phyloP scores from a whole-genome alignment of 2,797 vertebrate genomes.

The Lacerta bilineata region DNA sequence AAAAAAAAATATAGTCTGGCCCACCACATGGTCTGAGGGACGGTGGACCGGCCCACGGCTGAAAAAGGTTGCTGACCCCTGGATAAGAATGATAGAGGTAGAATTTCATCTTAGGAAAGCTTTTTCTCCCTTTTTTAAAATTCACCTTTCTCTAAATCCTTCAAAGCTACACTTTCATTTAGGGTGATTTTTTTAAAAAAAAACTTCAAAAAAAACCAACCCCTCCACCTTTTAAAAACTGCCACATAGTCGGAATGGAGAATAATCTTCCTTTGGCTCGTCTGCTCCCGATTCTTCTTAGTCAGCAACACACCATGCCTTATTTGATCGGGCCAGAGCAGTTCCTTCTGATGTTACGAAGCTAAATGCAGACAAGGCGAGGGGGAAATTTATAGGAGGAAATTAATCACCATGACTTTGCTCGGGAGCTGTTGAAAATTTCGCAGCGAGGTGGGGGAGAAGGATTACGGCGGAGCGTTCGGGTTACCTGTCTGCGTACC shows the following conservation, averaged over 20 bases:
- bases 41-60: too few relatives aligned
- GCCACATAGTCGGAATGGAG: constrained; percentile 55
- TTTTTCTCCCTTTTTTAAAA: constrained; percentile 16
- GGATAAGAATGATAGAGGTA: background rate
- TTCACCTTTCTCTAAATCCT: constrained; percentile 40
- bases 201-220: background rate
- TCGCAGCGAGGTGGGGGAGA: background rate
- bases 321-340: constrained; percentile 43
- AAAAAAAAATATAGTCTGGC: too few relatives aligned
- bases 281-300: constrained; percentile 44
- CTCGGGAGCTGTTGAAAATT: constrained; percentile 12
- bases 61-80: too few relatives aligned
- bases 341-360: constrained; percentile 41
- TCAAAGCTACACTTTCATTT: constrained; percentile 50
- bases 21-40: too few relatives aligned
- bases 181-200: background rate
- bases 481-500: background rate
- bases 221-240: constrained; percentile 57
- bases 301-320: constrained; percentile 51
- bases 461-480: background rate
- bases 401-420: background rate
- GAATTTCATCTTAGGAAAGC: constrained; percentile 25
- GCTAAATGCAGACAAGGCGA: background rate
- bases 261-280: constrained; percentile 49
- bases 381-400: background rate